Evolutionary conservation across 2,113 vertebrate genomes (phyloP).

Genomic region (Corythornis vintsioides): DNA sequence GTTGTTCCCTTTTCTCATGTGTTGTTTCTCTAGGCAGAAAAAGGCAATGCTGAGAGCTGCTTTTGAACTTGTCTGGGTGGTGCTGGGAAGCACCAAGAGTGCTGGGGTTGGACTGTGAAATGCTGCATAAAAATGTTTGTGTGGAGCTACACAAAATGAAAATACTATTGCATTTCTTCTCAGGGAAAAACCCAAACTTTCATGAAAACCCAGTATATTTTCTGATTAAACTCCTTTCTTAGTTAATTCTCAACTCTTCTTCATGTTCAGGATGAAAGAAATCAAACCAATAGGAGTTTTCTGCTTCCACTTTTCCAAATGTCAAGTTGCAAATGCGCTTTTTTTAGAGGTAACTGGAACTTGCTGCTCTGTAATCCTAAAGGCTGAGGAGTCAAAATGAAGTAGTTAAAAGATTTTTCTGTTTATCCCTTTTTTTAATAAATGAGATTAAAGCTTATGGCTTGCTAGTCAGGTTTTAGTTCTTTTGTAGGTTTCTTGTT

Average conservation of each 20-base stretch:
- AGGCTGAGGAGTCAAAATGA: background rate
- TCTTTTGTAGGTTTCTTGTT: conserved; percentile 52
- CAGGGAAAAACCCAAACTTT: background rate
- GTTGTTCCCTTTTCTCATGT: background rate
- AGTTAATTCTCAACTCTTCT: background rate
- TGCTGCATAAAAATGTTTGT: background rate
- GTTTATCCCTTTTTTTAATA: conserved; percentile 52
- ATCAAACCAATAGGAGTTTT: background rate
- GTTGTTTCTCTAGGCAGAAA: background rate
- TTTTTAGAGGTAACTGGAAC: background rate
- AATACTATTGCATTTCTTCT: background rate
- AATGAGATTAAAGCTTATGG: conserved; percentile 54
- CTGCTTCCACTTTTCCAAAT: background rate
- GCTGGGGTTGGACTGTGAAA: background rate
- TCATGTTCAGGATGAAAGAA: background rate
- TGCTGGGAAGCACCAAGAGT: background rate
- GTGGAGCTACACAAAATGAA: background rate
- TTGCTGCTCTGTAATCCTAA: background rate
- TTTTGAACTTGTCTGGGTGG: background rate
- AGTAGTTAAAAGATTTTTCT: conserved; percentile 45
- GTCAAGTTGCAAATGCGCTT: background rate
- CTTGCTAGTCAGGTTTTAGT: conserved; percentile 46
- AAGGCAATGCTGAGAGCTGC: background rate
- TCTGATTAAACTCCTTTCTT: background rate
- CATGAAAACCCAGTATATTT: background rate